Evolutionary conservation across 2,888 invertebrate genomes (phyloP).

Genomic region (Agriopis leucophaearia): DNA sequence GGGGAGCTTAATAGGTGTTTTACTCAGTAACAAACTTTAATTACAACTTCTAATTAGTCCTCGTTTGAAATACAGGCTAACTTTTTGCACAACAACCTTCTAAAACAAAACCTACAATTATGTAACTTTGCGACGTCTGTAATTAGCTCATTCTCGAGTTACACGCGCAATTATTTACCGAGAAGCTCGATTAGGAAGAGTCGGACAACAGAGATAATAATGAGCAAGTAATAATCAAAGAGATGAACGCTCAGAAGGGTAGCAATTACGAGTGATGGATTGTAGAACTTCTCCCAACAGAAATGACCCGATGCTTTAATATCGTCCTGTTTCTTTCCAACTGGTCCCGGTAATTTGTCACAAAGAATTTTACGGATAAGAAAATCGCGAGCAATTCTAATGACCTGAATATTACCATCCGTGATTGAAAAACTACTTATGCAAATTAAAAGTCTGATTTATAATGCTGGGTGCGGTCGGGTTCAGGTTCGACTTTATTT

Average conservation of each 20-base stretch:
- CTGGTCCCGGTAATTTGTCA: constrained; percentile 71
- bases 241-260: constrained; percentile 69
- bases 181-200: constrained; percentile 43
- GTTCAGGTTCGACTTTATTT: constrained; percentile 14
- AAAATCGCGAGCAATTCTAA: constrained; percentile 39
- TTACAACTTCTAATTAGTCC: constrained; percentile 17
- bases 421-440: constrained; percentile 41
- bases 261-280: constrained; percentile 81
- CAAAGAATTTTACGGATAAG: constrained; percentile 49
- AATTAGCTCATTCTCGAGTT: constrained; percentile 37
- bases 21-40: constrained; percentile 16
- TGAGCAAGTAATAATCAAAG: constrained; percentile 68
- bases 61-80: constrained; percentile 16
- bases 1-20: not conserved
- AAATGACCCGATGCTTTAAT: constrained; percentile 76
- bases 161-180: constrained; percentile 34
- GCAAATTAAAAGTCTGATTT: constrained; percentile 37
- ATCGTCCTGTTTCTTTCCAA: constrained; percentile 71
- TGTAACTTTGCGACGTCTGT: constrained; percentile 30
- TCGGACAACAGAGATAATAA: constrained; percentile 46
- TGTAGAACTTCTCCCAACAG: constrained; percentile 70
- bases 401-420: constrained; percentile 34
- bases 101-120: constrained; percentile 28
- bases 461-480: constrained; percentile 20
- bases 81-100: constrained; percentile 21